Percentiles rank a stretch among this genome's conserved stretches.
phyloP scores from a whole-genome alignment of 2,113 vertebrate genomes.

The Megalops atlanticus region DNA sequence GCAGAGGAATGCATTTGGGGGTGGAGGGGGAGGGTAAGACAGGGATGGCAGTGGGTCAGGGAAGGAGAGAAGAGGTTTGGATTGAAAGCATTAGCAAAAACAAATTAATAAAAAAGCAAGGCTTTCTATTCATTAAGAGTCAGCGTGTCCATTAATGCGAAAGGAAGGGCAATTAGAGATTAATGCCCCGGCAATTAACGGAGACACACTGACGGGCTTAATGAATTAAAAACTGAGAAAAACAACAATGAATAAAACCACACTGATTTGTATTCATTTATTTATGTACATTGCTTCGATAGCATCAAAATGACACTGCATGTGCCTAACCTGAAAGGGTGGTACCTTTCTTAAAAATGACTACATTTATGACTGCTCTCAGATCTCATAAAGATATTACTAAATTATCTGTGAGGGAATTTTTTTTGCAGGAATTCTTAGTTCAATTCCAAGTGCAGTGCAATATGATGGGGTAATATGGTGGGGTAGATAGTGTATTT shows the following conservation, averaged over 20 bases:
- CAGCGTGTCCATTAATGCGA: background rate
- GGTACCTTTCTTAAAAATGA: background rate
- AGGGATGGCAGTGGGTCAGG: background rate
- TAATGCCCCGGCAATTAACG: constrained; percentile 20
- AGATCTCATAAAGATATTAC: no score
- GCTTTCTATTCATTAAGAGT: constrained; percentile 1
- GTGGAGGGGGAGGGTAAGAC: background rate
- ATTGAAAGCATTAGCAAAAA: constrained; percentile 5
- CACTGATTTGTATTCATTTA: constrained; percentile 58
- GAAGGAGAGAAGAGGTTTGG: background rate
- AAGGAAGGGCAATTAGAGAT: constrained; percentile 19
- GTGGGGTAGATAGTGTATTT: no score
- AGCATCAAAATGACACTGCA: constrained; percentile 46
- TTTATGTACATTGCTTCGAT: constrained; percentile 24
- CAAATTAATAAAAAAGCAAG: background rate
- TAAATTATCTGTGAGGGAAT: no score
- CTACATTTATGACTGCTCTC: background rate
- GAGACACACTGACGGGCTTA: constrained; percentile 23
- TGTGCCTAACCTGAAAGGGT: background rate
- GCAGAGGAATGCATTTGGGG: constrained; percentile 35
- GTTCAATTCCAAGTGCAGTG: no score
- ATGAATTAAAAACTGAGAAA: constrained; percentile 46
- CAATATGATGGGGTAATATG: no score
- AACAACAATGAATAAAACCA: constrained; percentile 57
- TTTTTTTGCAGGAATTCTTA: no score